These are phyloP conservation scores for Emys orbicularis DNA, from an alignment of 2,797 vertebrate species.

Conservation along the genomic window DNA sequence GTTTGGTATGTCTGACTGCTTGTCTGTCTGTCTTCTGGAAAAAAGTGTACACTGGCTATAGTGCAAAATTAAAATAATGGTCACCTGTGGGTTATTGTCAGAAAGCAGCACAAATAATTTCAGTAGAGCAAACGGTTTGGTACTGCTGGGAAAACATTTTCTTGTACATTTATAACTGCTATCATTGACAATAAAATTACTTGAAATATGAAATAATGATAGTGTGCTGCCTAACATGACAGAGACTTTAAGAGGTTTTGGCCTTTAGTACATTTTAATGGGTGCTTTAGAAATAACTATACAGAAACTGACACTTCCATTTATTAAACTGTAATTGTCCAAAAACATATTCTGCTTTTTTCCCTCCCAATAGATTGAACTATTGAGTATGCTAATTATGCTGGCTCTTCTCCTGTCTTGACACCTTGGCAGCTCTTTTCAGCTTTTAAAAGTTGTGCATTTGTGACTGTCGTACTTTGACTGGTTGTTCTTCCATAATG, in stretches of 20 bases:
- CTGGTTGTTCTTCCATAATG: slow-evolving; percentile 31
- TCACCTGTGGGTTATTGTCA: neutral
- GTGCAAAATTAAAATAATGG: slow-evolving; percentile 29
- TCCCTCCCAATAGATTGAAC: slow-evolving; percentile 43
- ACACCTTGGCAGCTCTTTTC: slow-evolving; percentile 71
- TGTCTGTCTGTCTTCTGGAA: rapidly evolving
- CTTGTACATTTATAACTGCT: slow-evolving; percentile 39
- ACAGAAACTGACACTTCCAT: slow-evolving; percentile 43
- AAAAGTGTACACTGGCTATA: neutral
- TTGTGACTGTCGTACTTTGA: slow-evolving; percentile 11
- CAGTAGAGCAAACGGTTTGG: neutral
- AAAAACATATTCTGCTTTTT: slow-evolving; percentile 65
- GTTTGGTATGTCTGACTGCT: rapidly evolving
- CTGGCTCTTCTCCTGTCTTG: slow-evolving; percentile 53
- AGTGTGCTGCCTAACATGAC: slow-evolving; percentile 50
- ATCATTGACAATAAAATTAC: slow-evolving; percentile 72
- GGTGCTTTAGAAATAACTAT: slow-evolving; percentile 41
- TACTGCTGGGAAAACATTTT: slow-evolving; percentile 56
- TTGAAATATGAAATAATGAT: slow-evolving; percentile 70
- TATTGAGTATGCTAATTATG: slow-evolving; percentile 67
- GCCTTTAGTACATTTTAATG: slow-evolving; percentile 69
- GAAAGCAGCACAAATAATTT: slow-evolving; percentile 25
- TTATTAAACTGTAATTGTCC: slow-evolving; percentile 76
- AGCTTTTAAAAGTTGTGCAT: slow-evolving; percentile 61
- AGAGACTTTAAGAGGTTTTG: slow-evolving; percentile 59